Base-by-base conservation (phyloP, 2,797 vertebrate genomes). In the Gila robusta region DNA sequence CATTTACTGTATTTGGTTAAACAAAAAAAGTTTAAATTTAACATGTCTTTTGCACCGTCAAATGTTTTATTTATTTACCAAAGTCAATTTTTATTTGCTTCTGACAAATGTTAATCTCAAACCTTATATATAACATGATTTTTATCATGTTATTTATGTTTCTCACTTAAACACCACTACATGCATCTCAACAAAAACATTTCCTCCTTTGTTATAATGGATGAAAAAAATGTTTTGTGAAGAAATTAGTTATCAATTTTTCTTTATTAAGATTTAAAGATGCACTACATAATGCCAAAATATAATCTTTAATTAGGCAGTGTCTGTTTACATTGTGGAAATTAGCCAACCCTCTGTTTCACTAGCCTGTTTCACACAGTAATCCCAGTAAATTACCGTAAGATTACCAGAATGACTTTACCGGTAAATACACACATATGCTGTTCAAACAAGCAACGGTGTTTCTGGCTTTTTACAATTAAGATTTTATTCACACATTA, bases 341-440 rank as follows among this genome's bases (percentile, higher is more conserved):
- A 77, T 66, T 8, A 37, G 5, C 49, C 17, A 54, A 11, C 26
- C 62, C 26, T 17, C 56, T n/a, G 1, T 10, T 59, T 11, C 21
- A 59, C 21, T 4, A 32, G 62, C 26, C 26, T 28, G 26, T 66
- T 66, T 66, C 28, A 66, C 64, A 32, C 14, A 17, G 64, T 49
- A 5, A 16, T 49, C 47, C 47, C 14, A 49, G 47, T 66, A 16
- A 14, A 64, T 28, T 28, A 2, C 11, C 0, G 1, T 14, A 17
- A 28, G 28, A 16, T 66, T 17, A 32, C 4, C 64, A 32, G 14
- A 66, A 66, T 32, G 14, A 17, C 62, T 26, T 26, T 17, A 32
- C 26, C 6, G 2, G 6, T 66, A 32, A 66, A 66, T 66, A 0
- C 26, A 66, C 26, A 0, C 0, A 28, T 16, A 49, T 16, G 47